These are phyloP conservation scores for Nephrotoma flavescens DNA, from an alignment of 2,888 invertebrate genomes.

Conservation along the genomic window DNA sequence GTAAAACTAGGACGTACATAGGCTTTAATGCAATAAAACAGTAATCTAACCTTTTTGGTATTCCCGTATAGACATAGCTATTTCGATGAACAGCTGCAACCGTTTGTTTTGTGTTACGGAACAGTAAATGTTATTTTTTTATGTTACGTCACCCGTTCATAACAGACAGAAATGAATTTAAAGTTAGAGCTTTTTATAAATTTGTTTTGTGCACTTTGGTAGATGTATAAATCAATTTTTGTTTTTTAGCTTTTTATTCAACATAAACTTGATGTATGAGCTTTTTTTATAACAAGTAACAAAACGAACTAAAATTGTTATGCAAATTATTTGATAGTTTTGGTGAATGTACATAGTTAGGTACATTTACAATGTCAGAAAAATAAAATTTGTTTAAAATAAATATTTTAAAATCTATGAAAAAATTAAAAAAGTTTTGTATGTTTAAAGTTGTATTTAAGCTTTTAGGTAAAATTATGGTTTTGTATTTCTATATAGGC, in stretches of 20 bases:
- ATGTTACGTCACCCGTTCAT: neutral
- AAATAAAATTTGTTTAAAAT: neutral
- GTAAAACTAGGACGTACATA: neutral
- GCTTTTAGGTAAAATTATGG: neutral
- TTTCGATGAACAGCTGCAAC: neutral
- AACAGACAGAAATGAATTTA: neutral
- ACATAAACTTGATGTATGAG: neutral
- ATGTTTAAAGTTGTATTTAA: neutral
- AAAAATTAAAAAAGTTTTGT: neutral
- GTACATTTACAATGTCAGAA: neutral
- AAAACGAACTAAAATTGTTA: neutral
- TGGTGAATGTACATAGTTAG: neutral
- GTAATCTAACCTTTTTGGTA: neutral
- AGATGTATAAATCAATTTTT: neutral
- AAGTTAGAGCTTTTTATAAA: neutral
- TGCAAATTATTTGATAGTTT: neutral
- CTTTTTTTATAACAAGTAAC: neutral
- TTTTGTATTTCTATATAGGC: neutral
- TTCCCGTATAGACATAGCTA: neutral
- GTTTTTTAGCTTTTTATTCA: neutral
- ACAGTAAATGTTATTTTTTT: neutral
- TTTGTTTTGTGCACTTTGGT: neutral
- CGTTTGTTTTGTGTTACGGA: neutral
- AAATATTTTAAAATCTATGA: neutral
- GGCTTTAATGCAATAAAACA: neutral